Evolutionary conservation across 2,888 invertebrate genomes (phyloP).

Genomic region (Tenthredo amoena): DNA sequence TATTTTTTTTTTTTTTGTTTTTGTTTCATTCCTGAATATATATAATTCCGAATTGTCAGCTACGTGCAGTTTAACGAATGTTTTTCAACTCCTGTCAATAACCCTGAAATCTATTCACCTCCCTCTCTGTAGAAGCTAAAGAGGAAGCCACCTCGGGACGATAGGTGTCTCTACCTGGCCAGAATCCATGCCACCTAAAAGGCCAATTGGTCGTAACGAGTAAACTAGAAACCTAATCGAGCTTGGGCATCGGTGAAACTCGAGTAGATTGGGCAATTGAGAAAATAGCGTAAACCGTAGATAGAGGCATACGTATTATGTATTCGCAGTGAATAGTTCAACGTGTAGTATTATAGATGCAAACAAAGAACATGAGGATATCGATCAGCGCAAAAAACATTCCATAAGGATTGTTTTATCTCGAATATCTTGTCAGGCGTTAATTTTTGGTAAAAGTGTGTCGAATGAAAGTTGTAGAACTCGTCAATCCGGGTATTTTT

Average conservation of each 20-base stretch:
- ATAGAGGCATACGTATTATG: background rate
- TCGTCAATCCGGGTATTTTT: background rate
- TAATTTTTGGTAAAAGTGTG: background rate
- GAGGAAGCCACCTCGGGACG: conserved; percentile 6
- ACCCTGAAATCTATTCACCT: background rate
- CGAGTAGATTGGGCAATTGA: conserved; percentile 18
- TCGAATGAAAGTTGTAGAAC: background rate
- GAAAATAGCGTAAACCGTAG: background rate
- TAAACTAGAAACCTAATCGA: conserved; percentile 40
- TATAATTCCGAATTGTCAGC: too few relatives aligned
- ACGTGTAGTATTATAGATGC: background rate
- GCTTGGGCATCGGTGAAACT: conserved; percentile 27
- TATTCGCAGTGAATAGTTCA: background rate
- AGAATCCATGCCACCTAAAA: conserved; percentile 16
- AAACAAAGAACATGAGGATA: background rate
- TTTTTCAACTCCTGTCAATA: background rate
- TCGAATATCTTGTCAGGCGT: background rate
- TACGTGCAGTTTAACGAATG: too few relatives aligned
- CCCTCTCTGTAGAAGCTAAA: background rate
- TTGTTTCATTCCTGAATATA: too few relatives aligned
- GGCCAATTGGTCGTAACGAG: conserved; percentile 40
- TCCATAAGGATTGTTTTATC: background rate
- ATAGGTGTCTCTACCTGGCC: conserved; percentile 17
- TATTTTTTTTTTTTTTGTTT: too few relatives aligned
- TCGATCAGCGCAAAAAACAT: background rate